Percentiles rank a stretch among this genome's conserved stretches.
These are phyloP conservation scores for Archips crataeganus DNA, from an alignment of 2,888 invertebrate species.

Conservation along the genomic window DNA sequence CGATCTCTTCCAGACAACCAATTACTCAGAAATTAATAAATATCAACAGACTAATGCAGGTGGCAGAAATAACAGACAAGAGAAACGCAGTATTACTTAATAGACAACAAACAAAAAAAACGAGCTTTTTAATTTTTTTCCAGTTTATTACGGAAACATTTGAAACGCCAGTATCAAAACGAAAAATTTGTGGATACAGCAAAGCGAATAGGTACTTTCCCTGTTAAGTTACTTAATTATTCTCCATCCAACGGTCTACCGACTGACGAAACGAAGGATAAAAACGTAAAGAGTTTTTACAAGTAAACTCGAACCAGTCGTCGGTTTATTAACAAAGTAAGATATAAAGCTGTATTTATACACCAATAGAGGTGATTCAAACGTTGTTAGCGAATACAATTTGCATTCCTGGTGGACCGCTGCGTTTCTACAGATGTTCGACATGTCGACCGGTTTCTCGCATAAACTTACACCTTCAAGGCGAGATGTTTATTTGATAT, in stretches of 20 bases:
- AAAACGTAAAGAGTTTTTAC: background rate
- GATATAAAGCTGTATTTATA: constrained; percentile 21
- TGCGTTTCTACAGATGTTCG: constrained; percentile 28
- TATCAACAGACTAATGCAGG: too few species aligned
- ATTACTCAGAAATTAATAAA: too few species aligned
- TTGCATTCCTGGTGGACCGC: constrained; percentile 36
- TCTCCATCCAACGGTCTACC: too few species aligned
- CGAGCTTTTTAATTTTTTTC: background rate
- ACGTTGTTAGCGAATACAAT: constrained; percentile 29
- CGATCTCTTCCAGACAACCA: too few species aligned
- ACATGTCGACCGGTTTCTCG: constrained; percentile 30
- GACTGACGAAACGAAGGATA: background rate
- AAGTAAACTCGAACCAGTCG: constrained; percentile 15
- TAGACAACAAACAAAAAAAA: too few species aligned
- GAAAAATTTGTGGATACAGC: too few species aligned
- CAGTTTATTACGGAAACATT: background rate
- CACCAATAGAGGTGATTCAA: constrained; percentile 34
- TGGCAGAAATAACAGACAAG: too few species aligned
- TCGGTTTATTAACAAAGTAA: constrained; percentile 6
- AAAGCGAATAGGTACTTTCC: too few species aligned
- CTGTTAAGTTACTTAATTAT: background rate
- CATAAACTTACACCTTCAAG: background rate
- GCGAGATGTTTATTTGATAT: background rate
- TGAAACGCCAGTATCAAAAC: background rate
- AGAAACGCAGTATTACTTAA: too few species aligned